Percentiles rank a stretch among this genome's conserved stretches.
These are phyloP conservation scores for Hemaris fuciformis DNA, from an alignment of 2,888 invertebrate species.

Conservation along the genomic window DNA sequence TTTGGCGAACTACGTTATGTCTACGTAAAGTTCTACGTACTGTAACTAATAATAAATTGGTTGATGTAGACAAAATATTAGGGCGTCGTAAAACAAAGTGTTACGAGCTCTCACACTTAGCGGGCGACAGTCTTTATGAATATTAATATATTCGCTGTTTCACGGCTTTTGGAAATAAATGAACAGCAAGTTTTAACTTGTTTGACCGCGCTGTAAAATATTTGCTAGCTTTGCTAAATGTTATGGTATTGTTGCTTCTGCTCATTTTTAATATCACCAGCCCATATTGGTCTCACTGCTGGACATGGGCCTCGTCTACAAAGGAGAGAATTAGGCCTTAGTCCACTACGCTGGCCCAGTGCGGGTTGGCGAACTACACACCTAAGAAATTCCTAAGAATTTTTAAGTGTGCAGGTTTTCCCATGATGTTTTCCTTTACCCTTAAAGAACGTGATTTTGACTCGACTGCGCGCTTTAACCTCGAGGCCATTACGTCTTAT, in stretches of 20 bases:
- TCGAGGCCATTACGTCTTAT: too few relatives aligned
- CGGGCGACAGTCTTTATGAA: slow-evolving; percentile 35
- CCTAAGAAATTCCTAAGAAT: too few relatives aligned
- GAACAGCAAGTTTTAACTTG: slow-evolving; percentile 4
- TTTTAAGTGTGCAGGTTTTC: too few relatives aligned
- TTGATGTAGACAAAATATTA: slow-evolving; percentile 43
- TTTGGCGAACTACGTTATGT: slow-evolving; percentile 37
- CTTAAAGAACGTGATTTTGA: too few relatives aligned
- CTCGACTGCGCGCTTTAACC: too few relatives aligned
- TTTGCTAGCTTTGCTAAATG: background rate
- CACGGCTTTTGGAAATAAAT: slow-evolving; percentile 27
- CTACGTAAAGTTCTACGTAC: slow-evolving; percentile 35
- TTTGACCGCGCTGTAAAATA: background rate
- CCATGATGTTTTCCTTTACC: too few relatives aligned
- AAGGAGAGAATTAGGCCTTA: too few relatives aligned
- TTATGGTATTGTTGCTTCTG: background rate
- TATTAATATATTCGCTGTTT: slow-evolving; percentile 37
- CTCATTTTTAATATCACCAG: background rate
- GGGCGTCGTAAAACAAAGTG: slow-evolving; percentile 45
- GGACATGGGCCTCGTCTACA: too few relatives aligned
- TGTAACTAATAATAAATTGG: slow-evolving; percentile 49
- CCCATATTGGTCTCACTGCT: too few relatives aligned
- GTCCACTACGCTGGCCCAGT: too few relatives aligned
- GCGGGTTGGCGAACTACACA: too few relatives aligned
- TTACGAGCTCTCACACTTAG: slow-evolving; percentile 37